Base-by-base conservation (phyloP, 2,797 vertebrate species). In the Tokudaia muenninki region DNA sequence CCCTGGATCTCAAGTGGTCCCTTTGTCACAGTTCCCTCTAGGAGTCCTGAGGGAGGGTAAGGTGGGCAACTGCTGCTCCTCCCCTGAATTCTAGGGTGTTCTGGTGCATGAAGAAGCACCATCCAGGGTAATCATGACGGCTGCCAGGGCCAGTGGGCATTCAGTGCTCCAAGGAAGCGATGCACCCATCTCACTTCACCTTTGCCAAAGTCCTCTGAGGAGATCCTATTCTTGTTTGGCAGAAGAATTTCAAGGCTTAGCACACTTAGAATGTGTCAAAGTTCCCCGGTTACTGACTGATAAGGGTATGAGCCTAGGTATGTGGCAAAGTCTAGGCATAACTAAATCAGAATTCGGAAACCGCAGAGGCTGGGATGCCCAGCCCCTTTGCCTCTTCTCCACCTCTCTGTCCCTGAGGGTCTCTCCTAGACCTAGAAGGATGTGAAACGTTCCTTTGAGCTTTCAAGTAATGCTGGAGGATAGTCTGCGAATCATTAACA, bases 111-210 rank as follows among this genome's bases (percentile, higher is more conserved):
- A 24, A 47, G 55, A 50, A 63, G 59, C 37, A 14, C 26, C 57
- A 14, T 83, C 52, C 11, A 41, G 19, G 59, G 1, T 13, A 61
- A 52, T 31, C 19, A 13, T 26, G 11, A 13, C 21, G 8, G n/a
- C 50, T 26, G 59, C 65, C 31, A 21, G 26, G 29, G 4, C n/a
- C 34, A 77, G 37, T 21, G 19, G 41, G 34, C 34, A 14, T 19
- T 59, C 6, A 1, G 6, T 0, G 34, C 50, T 24, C 24, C 34
- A 17, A 63, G 67, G 79, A 9, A 24, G 13, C 4, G 0, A 37
- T 70, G 47, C 3, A 0, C 82, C 86, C 47, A 37, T 59, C 55
- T 63, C 12, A 5, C 77, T 72, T 78, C 50, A 61, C 61, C 78
- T 47, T 83, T 72, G 13, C 74, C 11, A 1, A 0, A 31, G 67